Base-by-base conservation (phyloP, 2,797 vertebrate species). In the Liparis tanakae region DNA sequence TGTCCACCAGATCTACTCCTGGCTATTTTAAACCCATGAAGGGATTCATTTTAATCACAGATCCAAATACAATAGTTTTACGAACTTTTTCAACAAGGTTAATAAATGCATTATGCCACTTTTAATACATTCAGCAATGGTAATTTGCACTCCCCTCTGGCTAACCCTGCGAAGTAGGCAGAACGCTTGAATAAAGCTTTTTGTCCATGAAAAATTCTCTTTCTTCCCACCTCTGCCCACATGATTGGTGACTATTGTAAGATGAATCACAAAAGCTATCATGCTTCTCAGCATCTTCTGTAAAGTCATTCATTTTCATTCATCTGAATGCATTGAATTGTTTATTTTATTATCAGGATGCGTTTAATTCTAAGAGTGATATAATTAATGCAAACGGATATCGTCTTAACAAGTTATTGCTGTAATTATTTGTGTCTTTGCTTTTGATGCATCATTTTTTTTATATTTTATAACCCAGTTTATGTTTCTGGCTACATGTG, bases 231-330 rank as follows among this genome's bases (percentile, higher is more conserved):
- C 58, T 41, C 33, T 3, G n/a, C 74, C 80, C 55, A 54, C 10
- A 10, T 64, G 0, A 62, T 80, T 58, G 18, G 67, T 36, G 39
- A 60, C 17, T 73, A 67, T 55, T 75, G 55, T 64, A 78, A 76
- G 75, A 79, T 84, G 72, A 79, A 51, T 55, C 22, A 66, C 70
- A 77, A 81, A 54, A 56, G 71, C 48, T 73, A 67, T 83, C 74
- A 73, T 73, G 72, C 63, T 72, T 39, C 67, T 80, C 74, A 65
- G 37, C 56, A 17, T 14, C 20, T 50, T 14, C 18, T 72, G 18
- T 43, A 48, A 82, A 72, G 70, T 12, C n/a, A 80, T 71, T 80
- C 13, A 72, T 85, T 88, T 83, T 83, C 17, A 71, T 69, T 67
- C 70, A 70, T 72, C 70, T 76, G 10, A 81, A 83, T 61, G 65